phyloP scores from a whole-genome alignment of 2,888 invertebrate species.

The Cryptosula pallasiana region DNA sequence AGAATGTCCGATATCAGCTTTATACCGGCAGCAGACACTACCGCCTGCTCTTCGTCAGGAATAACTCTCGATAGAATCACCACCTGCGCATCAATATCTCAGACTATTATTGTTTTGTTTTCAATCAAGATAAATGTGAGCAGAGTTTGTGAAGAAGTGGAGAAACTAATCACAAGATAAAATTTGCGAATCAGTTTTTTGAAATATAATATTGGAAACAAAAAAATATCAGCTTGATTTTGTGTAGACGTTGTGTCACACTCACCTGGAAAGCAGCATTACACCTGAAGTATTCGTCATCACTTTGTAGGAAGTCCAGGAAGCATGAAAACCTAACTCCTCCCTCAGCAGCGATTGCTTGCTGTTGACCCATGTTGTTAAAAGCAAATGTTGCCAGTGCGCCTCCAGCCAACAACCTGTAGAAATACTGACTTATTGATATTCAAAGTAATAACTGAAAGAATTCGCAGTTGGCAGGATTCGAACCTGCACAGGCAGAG shows the following conservation, averaged over 20 bases:
- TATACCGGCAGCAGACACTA: slow-evolving; percentile 50
- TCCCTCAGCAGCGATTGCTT: slow-evolving; percentile 42
- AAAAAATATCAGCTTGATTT: background rate
- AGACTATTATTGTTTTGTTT: no score
- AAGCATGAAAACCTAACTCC: slow-evolving; percentile 49
- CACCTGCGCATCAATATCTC: slow-evolving; percentile 36
- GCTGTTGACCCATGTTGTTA: slow-evolving; percentile 47
- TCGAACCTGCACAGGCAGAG: no score
- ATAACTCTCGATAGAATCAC: slow-evolving; percentile 50
- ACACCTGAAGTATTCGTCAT: slow-evolving; percentile 45
- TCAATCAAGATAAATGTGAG: no score
- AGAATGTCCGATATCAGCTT: slow-evolving; percentile 49
- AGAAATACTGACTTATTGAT: background rate
- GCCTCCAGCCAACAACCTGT: slow-evolving; percentile 40
- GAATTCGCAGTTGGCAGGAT: no score
- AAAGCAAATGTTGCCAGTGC: slow-evolving; percentile 50
- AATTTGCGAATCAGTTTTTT: background rate
- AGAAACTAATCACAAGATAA: background rate
- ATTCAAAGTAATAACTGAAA: no score
- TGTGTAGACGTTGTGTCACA: background rate
- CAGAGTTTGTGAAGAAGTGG: no score
- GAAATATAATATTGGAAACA: background rate
- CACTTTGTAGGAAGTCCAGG: slow-evolving; percentile 45
- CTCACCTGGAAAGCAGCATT: slow-evolving; percentile 50
- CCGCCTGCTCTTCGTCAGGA: slow-evolving; percentile 50